These are phyloP conservation scores for Oenanthe oenanthe DNA, from an alignment of 2,113 vertebrate genomes.

Conservation along the genomic window DNA sequence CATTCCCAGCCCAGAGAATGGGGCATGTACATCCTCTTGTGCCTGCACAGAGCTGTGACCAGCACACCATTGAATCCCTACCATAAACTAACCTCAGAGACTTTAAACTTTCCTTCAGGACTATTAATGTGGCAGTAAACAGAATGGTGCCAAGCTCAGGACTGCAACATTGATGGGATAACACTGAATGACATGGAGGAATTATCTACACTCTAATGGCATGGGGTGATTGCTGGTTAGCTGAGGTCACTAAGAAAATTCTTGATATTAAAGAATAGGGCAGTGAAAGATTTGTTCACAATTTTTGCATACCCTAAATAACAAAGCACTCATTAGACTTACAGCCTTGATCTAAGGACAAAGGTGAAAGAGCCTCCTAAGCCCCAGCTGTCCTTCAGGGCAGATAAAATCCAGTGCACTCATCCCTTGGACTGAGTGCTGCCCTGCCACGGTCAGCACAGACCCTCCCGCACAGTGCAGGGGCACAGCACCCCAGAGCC, in stretches of 20 bases:
- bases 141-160: neutral
- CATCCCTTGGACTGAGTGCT: neutral
- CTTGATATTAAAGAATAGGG: neutral
- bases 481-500: neutral
- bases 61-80: neutral
- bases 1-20: neutral
- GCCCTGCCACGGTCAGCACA: rapidly evolving
- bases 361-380: neutral
- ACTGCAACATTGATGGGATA: neutral
- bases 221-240: neutral
- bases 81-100: neutral
- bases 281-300: neutral
- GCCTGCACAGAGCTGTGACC: neutral
- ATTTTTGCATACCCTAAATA: neutral
- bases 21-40: neutral
- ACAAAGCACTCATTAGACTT: neutral
- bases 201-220: neutral
- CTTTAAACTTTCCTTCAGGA: neutral
- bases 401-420: neutral
- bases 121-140: neutral
- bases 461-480: neutral
- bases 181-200: neutral
- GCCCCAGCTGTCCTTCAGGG: neutral
- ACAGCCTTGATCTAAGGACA: neutral
- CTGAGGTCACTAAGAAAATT: neutral